These are phyloP conservation scores for Struthidea cinerea DNA, from an alignment of 2,113 vertebrate genomes.

Conservation along the genomic window DNA sequence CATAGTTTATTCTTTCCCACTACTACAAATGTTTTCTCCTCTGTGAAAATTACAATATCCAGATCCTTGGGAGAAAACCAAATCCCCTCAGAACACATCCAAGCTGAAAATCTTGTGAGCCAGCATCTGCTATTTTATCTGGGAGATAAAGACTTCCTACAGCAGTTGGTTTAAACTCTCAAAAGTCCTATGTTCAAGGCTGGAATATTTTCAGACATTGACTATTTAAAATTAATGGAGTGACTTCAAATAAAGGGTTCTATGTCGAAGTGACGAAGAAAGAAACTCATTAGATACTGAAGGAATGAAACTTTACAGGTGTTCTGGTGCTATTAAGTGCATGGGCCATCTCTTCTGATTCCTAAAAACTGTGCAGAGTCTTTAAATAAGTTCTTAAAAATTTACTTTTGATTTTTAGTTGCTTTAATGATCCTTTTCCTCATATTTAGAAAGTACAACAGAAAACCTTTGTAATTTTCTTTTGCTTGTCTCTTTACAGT, in stretches of 20 bases:
- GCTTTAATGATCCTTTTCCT: neutral
- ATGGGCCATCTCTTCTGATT: neutral
- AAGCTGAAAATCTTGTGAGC: neutral
- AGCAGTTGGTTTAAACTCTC: neutral
- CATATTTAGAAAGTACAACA: neutral
- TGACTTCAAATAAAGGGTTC: neutral
- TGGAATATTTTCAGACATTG: neutral
- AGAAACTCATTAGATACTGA: neutral
- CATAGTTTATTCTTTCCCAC: neutral
- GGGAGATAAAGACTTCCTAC: neutral
- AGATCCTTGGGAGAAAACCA: neutral
- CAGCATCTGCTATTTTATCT: neutral
- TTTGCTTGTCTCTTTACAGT: neutral
- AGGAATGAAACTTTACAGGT: neutral
- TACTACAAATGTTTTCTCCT: neutral
- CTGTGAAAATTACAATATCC: neutral
- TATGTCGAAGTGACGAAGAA: neutral
- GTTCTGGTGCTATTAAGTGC: neutral
- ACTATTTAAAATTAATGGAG: neutral
- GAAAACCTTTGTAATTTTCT: neutral
- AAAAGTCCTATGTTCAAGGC: neutral
- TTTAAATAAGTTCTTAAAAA: neutral
- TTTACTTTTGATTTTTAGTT: neutral
- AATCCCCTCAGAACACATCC: neutral
- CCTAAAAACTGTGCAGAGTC: neutral